Evolutionary conservation across 2,888 invertebrate species (phyloP), one percentile per base, ranked within the genome.

Genomic region (Cartodere bifasciata): DNA sequence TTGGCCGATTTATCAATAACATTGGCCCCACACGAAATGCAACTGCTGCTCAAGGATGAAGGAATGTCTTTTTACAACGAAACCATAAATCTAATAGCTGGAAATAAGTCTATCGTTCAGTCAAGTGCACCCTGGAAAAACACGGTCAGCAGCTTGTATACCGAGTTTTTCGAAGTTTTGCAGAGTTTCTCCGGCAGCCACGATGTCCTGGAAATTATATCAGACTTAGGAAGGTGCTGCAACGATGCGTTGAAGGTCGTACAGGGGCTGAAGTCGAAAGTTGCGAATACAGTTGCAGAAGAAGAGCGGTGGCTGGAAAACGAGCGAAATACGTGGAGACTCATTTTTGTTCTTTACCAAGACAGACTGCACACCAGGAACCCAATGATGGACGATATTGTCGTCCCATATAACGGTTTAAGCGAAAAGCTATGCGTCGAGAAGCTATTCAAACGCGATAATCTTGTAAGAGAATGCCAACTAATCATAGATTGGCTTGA

Each of bases 401-500:
- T 36, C 14, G 32, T 33, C 15, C 50, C 57, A 32, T 59, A 58
- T 44, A 50, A 48, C 36, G 58, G 58, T 12, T 40, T 63, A 23
- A 76, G 74, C 45, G 78, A 78, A 41, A 68, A 70, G 47, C 61
- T 67, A 34, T 64, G 75, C 29, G 63, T 73, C 31, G 60, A 66
- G 24, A 58, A 62, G 40, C 56, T 78, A 16, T 75, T 69, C 46
- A 68, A 69, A 48, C 62, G 60, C 35, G 70, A 76, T 41, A 48
- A 57, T 34, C 54, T 56, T 46, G 68, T 52, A 39, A 60, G 83
- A 16, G 72, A 83, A 50, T 72, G 79, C 48, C 86, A 94, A 56
- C 55, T 91, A 27, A 75, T 94, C 22, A 79, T 92, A 13, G 92
- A 92, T 57, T 94, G 94, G 94, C 56, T 94, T 30, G 94, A 94